Conservation (phyloP, 2,888 invertebrate genomes). For the Diarsia mendica region DNA sequence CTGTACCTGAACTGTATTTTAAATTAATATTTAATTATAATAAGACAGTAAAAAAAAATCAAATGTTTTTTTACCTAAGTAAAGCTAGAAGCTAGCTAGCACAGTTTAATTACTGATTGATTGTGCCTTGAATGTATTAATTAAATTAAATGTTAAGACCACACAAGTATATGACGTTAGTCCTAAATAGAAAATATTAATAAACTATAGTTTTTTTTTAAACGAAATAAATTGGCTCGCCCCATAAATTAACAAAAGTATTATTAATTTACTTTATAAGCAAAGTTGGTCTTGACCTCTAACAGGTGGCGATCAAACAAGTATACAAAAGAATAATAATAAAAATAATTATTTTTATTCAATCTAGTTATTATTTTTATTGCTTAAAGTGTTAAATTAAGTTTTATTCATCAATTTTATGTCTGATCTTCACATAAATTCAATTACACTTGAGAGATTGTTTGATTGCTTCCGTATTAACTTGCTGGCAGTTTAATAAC, state of each 20-base stretch:
- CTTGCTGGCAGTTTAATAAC: neutral
- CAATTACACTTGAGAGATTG: conserved; percentile 6
- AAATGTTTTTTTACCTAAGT: too few relatives aligned
- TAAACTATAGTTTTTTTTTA: neutral
- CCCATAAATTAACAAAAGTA: neutral
- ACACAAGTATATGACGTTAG: conserved; percentile 1
- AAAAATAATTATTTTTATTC: conserved; percentile 9
- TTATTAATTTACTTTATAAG: conserved; percentile 27
- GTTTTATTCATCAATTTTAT: conserved; percentile 20
- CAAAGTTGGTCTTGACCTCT: conserved; percentile 34
- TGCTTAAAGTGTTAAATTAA: conserved; percentile 14
- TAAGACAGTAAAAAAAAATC: too few relatives aligned
- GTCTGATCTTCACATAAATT: conserved; percentile 31
- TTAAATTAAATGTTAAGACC: neutral
- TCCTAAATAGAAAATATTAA: neutral
- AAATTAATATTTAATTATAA: too few relatives aligned
- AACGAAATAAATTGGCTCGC: neutral
- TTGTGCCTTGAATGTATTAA: neutral
- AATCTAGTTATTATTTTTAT: conserved; percentile 2
- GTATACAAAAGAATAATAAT: neutral
- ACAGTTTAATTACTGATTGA: neutral
- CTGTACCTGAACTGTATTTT: too few relatives aligned
- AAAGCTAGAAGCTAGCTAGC: too few relatives aligned
- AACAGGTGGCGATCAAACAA: neutral
- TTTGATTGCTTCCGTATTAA: conserved; percentile 17